phyloP scores from a whole-genome alignment of 2,888 invertebrate species.

The Galeruca laticollis region DNA sequence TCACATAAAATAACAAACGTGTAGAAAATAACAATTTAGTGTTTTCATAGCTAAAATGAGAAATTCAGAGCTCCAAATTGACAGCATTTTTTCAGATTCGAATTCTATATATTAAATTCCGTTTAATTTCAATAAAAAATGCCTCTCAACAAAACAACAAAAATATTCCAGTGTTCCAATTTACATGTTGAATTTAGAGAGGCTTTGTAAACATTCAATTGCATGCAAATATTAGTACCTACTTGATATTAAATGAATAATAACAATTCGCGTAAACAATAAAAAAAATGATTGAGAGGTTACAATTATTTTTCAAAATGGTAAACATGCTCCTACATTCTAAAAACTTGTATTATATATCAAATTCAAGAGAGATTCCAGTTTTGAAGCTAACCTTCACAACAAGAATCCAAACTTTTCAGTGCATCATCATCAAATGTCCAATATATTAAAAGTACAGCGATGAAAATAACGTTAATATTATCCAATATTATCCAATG shows the following conservation, averaged over 20 bases:
- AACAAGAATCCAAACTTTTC: too few relatives aligned
- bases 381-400: too few relatives aligned
- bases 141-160: constrained; percentile 5
- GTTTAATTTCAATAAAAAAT: constrained; percentile 13
- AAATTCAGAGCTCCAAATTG: not conserved
- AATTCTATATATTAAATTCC: constrained; percentile 10
- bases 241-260: not conserved
- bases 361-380: too few relatives aligned
- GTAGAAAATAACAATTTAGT: not conserved
- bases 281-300: not conserved
- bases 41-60: not conserved
- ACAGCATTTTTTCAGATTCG: constrained; percentile 1
- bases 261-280: not conserved
- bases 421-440: too few relatives aligned
- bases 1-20: constrained; percentile 4
- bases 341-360: too few relatives aligned
- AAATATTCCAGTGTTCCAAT: constrained; percentile 8
- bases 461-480: too few relatives aligned
- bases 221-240: not conserved
- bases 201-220: not conserved
- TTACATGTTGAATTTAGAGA: not conserved
- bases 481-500: too few relatives aligned
- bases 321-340: too few relatives aligned
- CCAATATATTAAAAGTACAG: too few relatives aligned
- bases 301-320: too few relatives aligned